Percentiles rank a stretch among this genome's conserved stretches.
Conservation (phyloP, 2,888 invertebrate species). For the Oxytorus armatus region DNA sequence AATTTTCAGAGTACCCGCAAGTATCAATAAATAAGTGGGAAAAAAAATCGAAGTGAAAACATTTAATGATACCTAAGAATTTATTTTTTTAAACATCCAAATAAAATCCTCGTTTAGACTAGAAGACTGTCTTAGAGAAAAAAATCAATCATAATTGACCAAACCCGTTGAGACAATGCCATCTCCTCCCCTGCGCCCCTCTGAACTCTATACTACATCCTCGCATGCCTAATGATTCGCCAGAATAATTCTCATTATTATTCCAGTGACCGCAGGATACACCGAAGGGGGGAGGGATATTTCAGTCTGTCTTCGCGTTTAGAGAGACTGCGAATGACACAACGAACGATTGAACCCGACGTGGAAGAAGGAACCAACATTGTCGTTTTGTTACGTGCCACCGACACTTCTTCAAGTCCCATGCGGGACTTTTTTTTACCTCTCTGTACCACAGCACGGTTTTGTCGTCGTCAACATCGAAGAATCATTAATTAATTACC, state of each 20-base stretch:
- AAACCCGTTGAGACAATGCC: slow-evolving; percentile 3
- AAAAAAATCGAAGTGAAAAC: no score
- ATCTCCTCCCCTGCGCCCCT: not conserved
- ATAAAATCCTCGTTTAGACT: no score
- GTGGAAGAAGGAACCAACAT: slow-evolving; percentile 58
- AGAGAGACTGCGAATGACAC: slow-evolving; percentile 61
- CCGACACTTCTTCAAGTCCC: slow-evolving; percentile 61
- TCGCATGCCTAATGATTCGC: slow-evolving; percentile 56
- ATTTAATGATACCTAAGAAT: no score
- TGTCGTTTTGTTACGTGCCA: slow-evolving; percentile 65
- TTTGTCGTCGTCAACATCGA: slow-evolving; percentile 47
- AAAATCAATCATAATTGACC: slow-evolving; percentile 9
- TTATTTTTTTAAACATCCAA: no score
- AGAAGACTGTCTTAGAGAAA: not conserved
- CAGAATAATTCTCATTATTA: slow-evolving; percentile 57
- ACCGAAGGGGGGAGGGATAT: slow-evolving; percentile 22
- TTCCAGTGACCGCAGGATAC: slow-evolving; percentile 47
- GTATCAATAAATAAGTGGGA: no score
- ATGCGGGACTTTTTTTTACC: slow-evolving; percentile 4
- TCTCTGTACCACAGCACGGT: not conserved
- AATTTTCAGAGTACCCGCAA: no score
- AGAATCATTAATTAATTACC: slow-evolving; percentile 71
- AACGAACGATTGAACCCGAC: slow-evolving; percentile 59
- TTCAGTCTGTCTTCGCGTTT: slow-evolving; percentile 3
- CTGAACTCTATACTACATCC: slow-evolving; percentile 14